A percentile compares a stretch with the other conserved stretches of the same genome.
phyloP scores from a whole-genome alignment of 2,797 vertebrate genomes.

The Garrulus glandarius region DNA sequence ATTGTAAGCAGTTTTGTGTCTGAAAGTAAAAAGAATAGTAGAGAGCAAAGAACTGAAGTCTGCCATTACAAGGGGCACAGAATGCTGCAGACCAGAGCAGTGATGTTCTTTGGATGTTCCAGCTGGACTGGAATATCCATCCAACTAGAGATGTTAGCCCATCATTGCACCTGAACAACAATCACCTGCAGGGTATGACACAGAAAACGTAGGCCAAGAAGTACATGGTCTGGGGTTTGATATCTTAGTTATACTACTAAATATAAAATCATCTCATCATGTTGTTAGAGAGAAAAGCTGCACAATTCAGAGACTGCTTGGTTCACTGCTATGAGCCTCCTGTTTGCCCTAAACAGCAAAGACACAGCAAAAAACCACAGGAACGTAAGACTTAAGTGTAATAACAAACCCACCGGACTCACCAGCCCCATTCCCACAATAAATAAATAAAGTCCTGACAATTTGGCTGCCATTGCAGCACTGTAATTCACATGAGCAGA shows the following conservation, averaged over 20 bases:
- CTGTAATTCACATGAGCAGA: not conserved
- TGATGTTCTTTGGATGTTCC: not conserved
- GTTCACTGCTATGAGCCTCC: not conserved
- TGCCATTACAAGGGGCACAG: not conserved
- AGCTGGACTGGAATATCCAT: not conserved
- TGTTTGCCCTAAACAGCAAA: not conserved
- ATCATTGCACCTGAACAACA: not conserved
- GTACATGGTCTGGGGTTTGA: not conserved
- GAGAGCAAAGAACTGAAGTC: not conserved
- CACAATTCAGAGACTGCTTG: not conserved
- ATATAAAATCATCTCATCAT: not conserved
- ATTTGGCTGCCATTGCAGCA: not conserved
- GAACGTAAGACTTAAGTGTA: accelerated
- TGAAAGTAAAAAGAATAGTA: not conserved
- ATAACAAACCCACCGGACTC: not conserved
- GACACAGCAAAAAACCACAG: not conserved
- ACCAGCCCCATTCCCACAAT: not conserved
- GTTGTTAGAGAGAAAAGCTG: not conserved
- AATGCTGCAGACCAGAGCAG: not conserved
- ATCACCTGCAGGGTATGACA: accelerated
- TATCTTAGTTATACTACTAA: not conserved
- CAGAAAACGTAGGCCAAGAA: not conserved
- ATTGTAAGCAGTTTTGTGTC: not conserved
- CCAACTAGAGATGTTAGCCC: not conserved
- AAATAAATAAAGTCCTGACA: not conserved